Evolutionary conservation across 2,797 vertebrate genomes (phyloP).

Genomic region (Antrozous pallidus): DNA sequence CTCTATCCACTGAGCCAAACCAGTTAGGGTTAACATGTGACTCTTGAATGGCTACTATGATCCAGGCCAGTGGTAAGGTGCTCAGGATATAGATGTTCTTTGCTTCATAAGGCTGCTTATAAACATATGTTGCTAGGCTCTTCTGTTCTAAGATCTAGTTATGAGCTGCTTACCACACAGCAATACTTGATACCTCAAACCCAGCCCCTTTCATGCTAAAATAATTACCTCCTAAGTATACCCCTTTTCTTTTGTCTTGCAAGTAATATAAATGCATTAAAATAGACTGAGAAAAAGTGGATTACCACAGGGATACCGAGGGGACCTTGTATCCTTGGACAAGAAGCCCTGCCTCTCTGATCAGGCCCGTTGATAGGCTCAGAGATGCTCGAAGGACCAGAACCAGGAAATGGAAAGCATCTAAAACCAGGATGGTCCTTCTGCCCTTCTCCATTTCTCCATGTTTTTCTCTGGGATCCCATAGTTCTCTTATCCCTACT

Average conservation of each 20-base stretch:
- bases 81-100: rapidly evolving
- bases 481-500: background rate
- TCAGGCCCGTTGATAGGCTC: too few species aligned
- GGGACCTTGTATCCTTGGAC: background rate
- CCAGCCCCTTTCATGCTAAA: background rate
- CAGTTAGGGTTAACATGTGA: too few species aligned
- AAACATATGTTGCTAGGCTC: background rate
- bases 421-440: background rate
- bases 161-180: background rate
- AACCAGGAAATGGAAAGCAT: background rate
- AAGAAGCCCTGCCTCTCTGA: too few species aligned
- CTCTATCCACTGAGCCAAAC: too few species aligned
- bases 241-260: background rate
- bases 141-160: background rate
- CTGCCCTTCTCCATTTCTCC: background rate
- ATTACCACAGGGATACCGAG: background rate
- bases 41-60: rapidly evolving
- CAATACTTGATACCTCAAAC: background rate
- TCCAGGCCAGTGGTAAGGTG: background rate
- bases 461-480: background rate
- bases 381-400: background rate
- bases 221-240: background rate
- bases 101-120: background rate
- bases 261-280: background rate
- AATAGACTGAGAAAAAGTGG: background rate